Evolutionary conservation across 1,140 invertebrate species (phyloP).

Genomic region (Lasaia peninsularis): DNA sequence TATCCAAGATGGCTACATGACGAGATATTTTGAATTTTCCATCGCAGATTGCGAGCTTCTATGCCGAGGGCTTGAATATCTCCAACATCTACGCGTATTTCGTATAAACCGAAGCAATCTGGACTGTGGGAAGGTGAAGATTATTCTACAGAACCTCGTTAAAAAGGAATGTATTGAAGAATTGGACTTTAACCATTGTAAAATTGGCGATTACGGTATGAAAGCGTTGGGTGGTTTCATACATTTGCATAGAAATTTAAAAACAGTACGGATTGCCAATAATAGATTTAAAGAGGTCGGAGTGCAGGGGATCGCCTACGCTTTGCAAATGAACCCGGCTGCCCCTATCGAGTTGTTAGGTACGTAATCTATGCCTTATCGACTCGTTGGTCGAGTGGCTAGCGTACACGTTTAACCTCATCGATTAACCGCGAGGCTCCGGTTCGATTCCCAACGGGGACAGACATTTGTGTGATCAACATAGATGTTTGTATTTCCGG

Average conservation of each 20-base stretch:
- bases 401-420: too few relatives aligned
- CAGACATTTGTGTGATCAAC: too few relatives aligned
- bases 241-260: constrained; percentile 56
- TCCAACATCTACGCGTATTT: constrained; percentile 53
- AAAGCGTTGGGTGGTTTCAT: constrained; percentile 68
- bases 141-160: constrained; percentile 59
- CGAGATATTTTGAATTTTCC: constrained; percentile 66
- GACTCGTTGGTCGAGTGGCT: too few relatives aligned
- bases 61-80: constrained; percentile 58
- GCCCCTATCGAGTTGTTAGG: constrained; percentile 64
- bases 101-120: constrained; percentile 68
- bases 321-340: constrained; percentile 67
- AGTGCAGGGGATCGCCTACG: constrained; percentile 64
- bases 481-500: too few relatives aligned
- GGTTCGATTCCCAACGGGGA: too few relatives aligned
- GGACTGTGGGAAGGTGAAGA: constrained; percentile 61
- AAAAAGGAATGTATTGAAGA: constrained; percentile 66
- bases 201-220: constrained; percentile 70
- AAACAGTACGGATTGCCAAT: constrained; percentile 58
- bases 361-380: constrained; percentile 22
- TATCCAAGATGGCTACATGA: constrained; percentile 44
- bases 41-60: constrained; percentile 59
- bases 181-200: constrained; percentile 72
- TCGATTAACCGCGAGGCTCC: too few relatives aligned
- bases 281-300: constrained; percentile 66